A percentile compares a stretch with the other conserved stretches of the same genome.
phyloP scores from a whole-genome alignment of 2,888 invertebrate genomes.

The Tenthredo amoena region DNA sequence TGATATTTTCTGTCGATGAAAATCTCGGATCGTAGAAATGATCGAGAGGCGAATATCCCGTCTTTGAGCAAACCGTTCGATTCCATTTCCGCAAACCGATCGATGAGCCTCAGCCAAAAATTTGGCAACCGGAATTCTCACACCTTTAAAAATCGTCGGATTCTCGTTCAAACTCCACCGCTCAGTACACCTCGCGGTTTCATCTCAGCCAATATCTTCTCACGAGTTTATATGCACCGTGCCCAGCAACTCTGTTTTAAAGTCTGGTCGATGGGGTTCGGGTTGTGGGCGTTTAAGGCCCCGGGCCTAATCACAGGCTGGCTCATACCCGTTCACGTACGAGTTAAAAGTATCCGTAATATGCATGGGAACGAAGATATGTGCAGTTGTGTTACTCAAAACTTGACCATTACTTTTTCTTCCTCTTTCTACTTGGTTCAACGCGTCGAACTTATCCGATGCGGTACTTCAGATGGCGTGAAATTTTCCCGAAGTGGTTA shows the following conservation, averaged over 20 bases:
- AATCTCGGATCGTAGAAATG: neutral
- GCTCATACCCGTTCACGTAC: conserved; percentile 58
- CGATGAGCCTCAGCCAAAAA: neutral
- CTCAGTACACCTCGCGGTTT: neutral
- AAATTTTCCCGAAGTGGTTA: neutral
- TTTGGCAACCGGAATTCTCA: neutral
- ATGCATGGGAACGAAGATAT: conserved; percentile 40
- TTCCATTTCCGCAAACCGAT: neutral
- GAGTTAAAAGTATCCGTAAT: conserved; percentile 36
- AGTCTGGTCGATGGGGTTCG: conserved; percentile 56
- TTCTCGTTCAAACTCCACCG: neutral
- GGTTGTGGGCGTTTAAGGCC: conserved; percentile 74
- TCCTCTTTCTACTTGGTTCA: too few species aligned
- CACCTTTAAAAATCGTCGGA: neutral
- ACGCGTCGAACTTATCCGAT: too few species aligned
- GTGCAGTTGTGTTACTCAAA: neutral
- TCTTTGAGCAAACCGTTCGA: neutral
- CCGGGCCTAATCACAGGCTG: conserved; percentile 75
- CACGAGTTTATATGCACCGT: neutral
- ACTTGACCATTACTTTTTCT: neutral
- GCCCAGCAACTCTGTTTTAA: conserved; percentile 48
- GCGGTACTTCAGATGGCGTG: neutral
- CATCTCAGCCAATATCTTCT: conserved; percentile 33
- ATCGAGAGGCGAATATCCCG: neutral
- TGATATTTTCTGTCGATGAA: neutral